Evolutionary conservation across 92 coral and sea anemone species (phyloP), one percentile per base, ranked within the genome.

Genomic region (Isaurus tuberculatus): DNA sequence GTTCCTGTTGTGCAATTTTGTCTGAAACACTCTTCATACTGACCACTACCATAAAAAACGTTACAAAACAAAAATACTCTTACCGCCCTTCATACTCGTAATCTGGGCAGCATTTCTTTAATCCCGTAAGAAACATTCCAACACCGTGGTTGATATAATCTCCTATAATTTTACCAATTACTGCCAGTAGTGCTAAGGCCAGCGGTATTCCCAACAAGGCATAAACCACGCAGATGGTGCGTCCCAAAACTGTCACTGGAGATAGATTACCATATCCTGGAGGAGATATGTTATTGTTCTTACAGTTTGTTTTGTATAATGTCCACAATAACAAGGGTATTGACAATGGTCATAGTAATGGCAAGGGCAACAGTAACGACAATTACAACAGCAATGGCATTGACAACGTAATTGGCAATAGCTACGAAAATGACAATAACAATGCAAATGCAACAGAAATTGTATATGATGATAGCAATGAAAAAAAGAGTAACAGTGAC

Each of bases 201-300:
- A 93, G 91, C 68, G 98, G 98, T 81, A 93, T 93, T 78, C 98
- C 98, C 46, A 93, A 30, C 37, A 93, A 73, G 17, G 98, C 98
- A 43, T 93, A 93, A 37, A 87, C 65, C 46, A 93, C 93, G 37
- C 98, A 93, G 33, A 85, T 80, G 48, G 89, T 67, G 27, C 98
- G 91, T 42, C 98, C 98, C 82, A 64, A 79, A 17, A 44, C 32
- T 3, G 98, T 93, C 78, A 85, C 91, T 29, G 98, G 98, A 44
- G 98, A 86, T 40, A 93, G 67, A 73, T 55, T 55, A 25, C 98
- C 98, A 78, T 93, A 93, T 36, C 98, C 98, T 93, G 58, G 29
- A 0, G 20, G 36, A 46, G 30, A 27, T 23, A 46, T 15, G 8
- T 19, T 19, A n/a, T 55, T 55, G 1, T 19, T 55, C 8, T 17